Conservation (phyloP, 2,113 vertebrate species). For the Lathamus discolor region DNA sequence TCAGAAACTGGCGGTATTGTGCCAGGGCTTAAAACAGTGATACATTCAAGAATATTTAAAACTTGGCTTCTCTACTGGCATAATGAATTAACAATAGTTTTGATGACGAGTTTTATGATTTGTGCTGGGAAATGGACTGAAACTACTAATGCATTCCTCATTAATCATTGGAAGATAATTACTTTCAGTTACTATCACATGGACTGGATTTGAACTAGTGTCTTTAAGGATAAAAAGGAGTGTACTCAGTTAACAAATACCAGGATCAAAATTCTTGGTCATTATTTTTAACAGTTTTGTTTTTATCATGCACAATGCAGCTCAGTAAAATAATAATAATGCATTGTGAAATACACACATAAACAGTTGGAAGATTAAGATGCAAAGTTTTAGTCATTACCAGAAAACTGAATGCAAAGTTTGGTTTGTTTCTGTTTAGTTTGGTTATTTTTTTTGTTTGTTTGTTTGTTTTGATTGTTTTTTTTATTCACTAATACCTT, state of each 20-base stretch:
- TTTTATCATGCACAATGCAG: background rate
- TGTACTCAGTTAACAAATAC: background rate
- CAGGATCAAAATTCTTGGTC: background rate
- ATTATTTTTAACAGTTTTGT: background rate
- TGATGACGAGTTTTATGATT: background rate
- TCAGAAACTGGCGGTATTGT: background rate
- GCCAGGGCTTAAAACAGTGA: background rate
- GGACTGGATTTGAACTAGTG: background rate
- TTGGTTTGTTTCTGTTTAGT: background rate
- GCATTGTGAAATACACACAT: background rate
- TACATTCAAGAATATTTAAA: background rate
- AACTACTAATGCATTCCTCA: background rate
- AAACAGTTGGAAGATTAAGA: background rate
- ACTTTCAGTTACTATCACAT: background rate
- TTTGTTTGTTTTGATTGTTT: background rate
- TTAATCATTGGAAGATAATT: background rate
- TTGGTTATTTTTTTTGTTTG: background rate
- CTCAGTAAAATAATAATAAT: background rate
- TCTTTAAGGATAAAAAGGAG: background rate
- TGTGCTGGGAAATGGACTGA: background rate
- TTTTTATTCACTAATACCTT: background rate
- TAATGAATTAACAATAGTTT: background rate
- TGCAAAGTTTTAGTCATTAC: background rate
- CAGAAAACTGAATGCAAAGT: background rate
- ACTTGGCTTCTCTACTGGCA: background rate